Percentiles rank a stretch among this genome's conserved stretches.
Evolutionary conservation across 1,140 invertebrate genomes (phyloP).

Genomic region (Onthophagus taurus): DNA sequence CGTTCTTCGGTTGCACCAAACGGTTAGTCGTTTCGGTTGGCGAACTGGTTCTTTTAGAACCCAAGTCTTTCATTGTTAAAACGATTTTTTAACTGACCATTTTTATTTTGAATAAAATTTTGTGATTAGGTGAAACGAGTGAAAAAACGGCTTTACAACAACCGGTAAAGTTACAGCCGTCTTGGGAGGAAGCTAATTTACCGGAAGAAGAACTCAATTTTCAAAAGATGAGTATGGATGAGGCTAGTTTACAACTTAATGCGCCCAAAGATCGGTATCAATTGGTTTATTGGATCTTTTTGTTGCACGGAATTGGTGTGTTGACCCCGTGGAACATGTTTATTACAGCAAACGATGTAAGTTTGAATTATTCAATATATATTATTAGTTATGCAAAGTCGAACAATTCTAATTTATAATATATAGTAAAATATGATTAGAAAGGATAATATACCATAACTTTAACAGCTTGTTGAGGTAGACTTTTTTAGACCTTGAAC

Average conservation of each 20-base stretch:
- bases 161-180: slow-evolving; percentile 72
- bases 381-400: no score
- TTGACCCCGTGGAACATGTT: slow-evolving; percentile 99
- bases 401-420: background rate
- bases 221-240: slow-evolving; percentile 66
- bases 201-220: slow-evolving; percentile 79
- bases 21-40: no score
- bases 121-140: slow-evolving; percentile 36
- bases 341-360: slow-evolving; percentile 84
- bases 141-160: slow-evolving; percentile 47
- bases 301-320: slow-evolving; percentile 92
- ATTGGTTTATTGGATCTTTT: slow-evolving; percentile 81
- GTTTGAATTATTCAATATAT: no score
- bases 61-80: no score
- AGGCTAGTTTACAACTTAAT: slow-evolving; percentile 57
- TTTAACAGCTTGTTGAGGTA: no score
- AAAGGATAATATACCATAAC: background rate
- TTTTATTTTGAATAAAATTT: slow-evolving; percentile 18
- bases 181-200: slow-evolving; percentile 75
- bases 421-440: background rate
- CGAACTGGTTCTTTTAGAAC: no score
- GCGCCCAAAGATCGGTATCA: slow-evolving; percentile 71
- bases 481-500: no score
- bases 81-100: background rate
- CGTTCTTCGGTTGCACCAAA: no score